Conservation (phyloP, 2,113 vertebrate species). For the Phaethornis superciliosus region DNA sequence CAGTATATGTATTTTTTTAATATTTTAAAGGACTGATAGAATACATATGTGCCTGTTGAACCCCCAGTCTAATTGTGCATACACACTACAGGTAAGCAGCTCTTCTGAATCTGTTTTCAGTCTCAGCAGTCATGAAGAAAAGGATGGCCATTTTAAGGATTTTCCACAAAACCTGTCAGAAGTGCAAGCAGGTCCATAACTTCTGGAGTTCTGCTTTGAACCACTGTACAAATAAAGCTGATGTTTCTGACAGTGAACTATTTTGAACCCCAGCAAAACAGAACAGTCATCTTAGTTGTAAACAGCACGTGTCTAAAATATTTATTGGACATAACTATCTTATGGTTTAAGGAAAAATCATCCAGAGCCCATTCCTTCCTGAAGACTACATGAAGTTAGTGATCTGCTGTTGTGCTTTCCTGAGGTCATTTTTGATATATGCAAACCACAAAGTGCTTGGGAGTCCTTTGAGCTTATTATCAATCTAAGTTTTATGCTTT, state of each 20-base stretch:
- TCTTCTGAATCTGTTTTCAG: not conserved
- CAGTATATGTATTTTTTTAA: not conserved
- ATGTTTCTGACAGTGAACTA: not conserved
- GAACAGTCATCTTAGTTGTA: not conserved
- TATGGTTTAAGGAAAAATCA: not conserved
- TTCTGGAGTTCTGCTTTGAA: not conserved
- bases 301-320: not conserved
- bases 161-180: not conserved
- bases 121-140: not conserved
- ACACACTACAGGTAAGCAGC: accelerated
- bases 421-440: not conserved
- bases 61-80: not conserved
- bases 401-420: not conserved
- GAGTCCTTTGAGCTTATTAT: not conserved
- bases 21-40: not conserved
- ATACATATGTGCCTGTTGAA: accelerated
- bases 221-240: accelerated
- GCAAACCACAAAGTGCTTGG: not conserved
- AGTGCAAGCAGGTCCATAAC: accelerated
- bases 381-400: not conserved
- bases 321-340: not conserved
- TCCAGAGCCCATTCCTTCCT: accelerated
- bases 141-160: not conserved
- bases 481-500: not conserved
- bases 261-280: not conserved